Evolutionary conservation across 2,888 invertebrate genomes (phyloP).

Genomic region (Drosophila heteroneura): DNA sequence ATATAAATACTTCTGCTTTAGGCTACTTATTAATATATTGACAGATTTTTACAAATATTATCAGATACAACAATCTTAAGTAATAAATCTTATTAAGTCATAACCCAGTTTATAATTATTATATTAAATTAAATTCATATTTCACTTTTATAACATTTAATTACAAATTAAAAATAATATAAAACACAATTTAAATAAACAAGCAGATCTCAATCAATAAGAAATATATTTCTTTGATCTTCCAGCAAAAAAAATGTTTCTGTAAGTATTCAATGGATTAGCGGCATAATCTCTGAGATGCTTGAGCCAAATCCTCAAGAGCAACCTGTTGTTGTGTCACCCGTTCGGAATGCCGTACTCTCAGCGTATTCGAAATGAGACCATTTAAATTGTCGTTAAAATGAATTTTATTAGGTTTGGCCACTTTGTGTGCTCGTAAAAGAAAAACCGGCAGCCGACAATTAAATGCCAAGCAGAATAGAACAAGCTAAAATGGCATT

Average conservation of each 20-base stretch:
- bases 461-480: conserved; percentile 77
- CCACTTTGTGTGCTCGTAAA: conserved; percentile 80
- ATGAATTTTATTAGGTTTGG: conserved; percentile 71
- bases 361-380: conserved; percentile 53
- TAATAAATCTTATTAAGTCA: not conserved
- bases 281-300: conserved; percentile 13
- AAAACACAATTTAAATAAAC: not conserved
- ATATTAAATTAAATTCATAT: not conserved
- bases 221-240: no score
- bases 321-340: conserved; percentile 49
- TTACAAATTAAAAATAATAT: not conserved
- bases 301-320: conserved; percentile 13
- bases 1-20: not conserved
- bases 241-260: not conserved
- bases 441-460: conserved; percentile 62
- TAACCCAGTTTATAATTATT: not conserved
- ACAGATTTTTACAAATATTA: not conserved
- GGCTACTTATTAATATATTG: not conserved
- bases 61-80: not conserved
- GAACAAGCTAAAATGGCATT: conserved; percentile 77
- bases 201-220: not conserved
- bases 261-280: not conserved
- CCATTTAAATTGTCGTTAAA: conserved; percentile 82
- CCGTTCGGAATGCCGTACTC: not conserved
- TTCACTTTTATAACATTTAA: not conserved